phyloP scores from a whole-genome alignment of 2,797 vertebrate species.

The Philypnodon macrostomus region DNA sequence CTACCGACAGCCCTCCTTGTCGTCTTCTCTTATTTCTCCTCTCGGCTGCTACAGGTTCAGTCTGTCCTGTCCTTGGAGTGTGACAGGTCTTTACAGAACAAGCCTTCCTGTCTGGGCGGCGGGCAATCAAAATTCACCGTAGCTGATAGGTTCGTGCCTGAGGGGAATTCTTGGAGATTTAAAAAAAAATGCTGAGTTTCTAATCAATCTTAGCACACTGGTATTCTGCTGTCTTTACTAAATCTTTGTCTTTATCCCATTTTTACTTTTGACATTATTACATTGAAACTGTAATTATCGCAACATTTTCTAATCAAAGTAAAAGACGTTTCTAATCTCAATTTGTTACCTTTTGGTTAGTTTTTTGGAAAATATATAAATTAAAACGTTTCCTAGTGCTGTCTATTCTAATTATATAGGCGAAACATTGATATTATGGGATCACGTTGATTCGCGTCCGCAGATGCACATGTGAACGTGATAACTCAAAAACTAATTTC shows the following conservation, averaged over 20 bases:
- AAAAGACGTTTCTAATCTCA: neutral
- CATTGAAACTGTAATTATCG: constrained; percentile 35
- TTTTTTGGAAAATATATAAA: constrained; percentile 36
- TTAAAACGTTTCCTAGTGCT: no score
- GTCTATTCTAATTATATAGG: no score
- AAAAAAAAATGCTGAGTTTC: constrained; percentile 69
- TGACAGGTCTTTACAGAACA: constrained; percentile 59
- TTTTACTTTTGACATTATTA: constrained; percentile 61
- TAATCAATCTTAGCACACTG: constrained; percentile 65
- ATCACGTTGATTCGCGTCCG: no score
- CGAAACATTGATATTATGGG: no score
- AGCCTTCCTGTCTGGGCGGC: constrained; percentile 46
- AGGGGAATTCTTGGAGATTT: constrained; percentile 68
- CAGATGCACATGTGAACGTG: no score
- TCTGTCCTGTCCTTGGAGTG: constrained; percentile 63
- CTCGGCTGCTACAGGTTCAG: constrained; percentile 26
- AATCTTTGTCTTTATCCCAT: constrained; percentile 67
- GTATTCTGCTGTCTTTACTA: constrained; percentile 63
- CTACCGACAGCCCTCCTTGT: neutral
- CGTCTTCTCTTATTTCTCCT: constrained; percentile 7
- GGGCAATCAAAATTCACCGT: constrained; percentile 63
- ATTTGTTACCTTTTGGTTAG: constrained; percentile 53
- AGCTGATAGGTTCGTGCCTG: constrained; percentile 59
- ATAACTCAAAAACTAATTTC: no score
- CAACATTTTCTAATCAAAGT: constrained; percentile 53